Base-by-base conservation (phyloP, 2,888 invertebrate genomes). In the Nomada fucata region DNA sequence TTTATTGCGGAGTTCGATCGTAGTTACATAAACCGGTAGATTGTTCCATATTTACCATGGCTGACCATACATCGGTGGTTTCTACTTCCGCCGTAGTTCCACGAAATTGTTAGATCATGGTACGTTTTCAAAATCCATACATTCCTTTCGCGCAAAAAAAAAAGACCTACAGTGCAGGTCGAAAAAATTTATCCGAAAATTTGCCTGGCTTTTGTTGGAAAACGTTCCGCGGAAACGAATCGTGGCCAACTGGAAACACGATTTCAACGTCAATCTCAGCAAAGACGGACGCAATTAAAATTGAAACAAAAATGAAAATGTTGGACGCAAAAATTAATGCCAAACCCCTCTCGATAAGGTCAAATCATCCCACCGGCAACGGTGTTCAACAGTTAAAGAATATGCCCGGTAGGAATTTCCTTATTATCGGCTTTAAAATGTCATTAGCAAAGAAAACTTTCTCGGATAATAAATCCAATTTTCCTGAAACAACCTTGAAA, bases 401-500 rank as follows among this genome's bases (percentile, higher is more conserved):
- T 65, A 60, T 26, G 23, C 23, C 13, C 20, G 5, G n/a, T 1
- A 15, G 50, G 53, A 52, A 65, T 65, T 23, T 59, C 53, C 18
- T 77, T 70, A 78, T 79, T 67, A 78, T 67, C 71, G 65, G 55
- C 60, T 77, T 77, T 71, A 79, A 71, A 71, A 67, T 55, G 78
- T 57, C 60, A 61, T 77, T 67, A 77, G 71, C 26, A 50, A 47
- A n/a, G 13, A 55, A 11, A 79, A 79, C 70, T 71, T 78, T 67
- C 53, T 2, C 11, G 13, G 60, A 61, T 50, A 57, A 81, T 81
- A 86, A 86, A 86, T 86, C 86, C 78, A 79, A 86, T 84, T 84
- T 84, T 44, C 68, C 29, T 0, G 72, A 79, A 86, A 82, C 70
- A 84, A 82, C 77, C 86, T 82, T 79, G 86, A 82, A 84, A 86